Evolutionary conservation across 2,113 vertebrate species (phyloP).

Genomic region (Mormyrus iriodes): DNA sequence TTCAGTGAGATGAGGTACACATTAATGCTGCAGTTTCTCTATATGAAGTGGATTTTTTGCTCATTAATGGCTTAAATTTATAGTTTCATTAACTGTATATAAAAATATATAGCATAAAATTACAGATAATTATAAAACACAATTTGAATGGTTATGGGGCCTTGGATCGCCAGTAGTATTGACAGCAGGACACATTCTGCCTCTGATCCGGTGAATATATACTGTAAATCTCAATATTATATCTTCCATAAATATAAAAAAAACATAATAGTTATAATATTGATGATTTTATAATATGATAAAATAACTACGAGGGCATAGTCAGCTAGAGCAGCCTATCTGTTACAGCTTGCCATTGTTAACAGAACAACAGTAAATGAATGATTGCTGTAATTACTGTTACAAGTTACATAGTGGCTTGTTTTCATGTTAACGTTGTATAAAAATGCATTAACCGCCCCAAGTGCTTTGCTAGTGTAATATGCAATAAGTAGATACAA

Average conservation of each 20-base stretch:
- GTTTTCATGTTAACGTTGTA: neutral
- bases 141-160: neutral
- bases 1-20: neutral
- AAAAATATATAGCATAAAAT: neutral
- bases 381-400: neutral
- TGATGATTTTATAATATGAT: neutral
- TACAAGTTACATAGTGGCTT: neutral
- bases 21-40: neutral
- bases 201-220: neutral
- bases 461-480: neutral
- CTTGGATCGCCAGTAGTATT: neutral
- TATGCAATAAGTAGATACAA: neutral
- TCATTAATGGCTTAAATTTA: neutral
- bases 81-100: neutral
- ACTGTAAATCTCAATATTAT: neutral
- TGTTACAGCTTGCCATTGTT: neutral
- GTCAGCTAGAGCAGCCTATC: neutral
- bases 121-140: neutral
- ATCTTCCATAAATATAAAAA: neutral
- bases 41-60: neutral
- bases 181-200: neutral
- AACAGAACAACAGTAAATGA: neutral
- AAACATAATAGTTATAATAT: neutral
- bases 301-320: neutral
- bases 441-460: neutral